Evolutionary conservation across 2,888 invertebrate species (phyloP).

Genomic region (Athrips mouffetella): DNA sequence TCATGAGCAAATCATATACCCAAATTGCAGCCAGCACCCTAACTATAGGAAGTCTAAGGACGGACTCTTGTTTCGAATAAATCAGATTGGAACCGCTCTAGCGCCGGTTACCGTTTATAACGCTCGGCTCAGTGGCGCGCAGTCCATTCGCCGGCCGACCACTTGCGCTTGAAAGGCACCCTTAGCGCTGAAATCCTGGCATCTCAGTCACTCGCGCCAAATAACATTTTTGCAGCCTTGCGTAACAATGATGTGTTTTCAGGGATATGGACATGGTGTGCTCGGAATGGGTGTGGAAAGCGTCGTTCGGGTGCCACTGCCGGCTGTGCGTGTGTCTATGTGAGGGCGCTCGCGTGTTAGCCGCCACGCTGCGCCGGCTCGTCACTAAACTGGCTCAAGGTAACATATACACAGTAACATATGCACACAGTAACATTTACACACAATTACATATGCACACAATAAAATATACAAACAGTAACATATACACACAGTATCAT

Average conservation of each 20-base stretch:
- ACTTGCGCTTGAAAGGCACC: no score
- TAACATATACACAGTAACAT: slow-evolving; percentile 28
- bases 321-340: slow-evolving; percentile 57
- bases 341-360: slow-evolving; percentile 42
- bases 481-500: neutral
- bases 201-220: neutral
- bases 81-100: no score
- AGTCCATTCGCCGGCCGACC: no score
- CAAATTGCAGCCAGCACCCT: no score
- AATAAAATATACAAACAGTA: neutral
- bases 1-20: no score
- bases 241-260: slow-evolving; percentile 4
- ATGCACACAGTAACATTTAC: neutral
- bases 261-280: slow-evolving; percentile 55
- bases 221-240: neutral
- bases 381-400: slow-evolving; percentile 57
- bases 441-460: neutral
- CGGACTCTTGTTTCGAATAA: no score
- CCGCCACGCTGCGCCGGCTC: slow-evolving; percentile 40
- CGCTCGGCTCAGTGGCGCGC: no score
- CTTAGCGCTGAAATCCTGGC: no score
- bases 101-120: no score
- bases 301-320: slow-evolving; percentile 64
- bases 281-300: slow-evolving; percentile 61
- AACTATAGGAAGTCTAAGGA: no score